Base-by-base conservation (phyloP, 2,797 vertebrate genomes). In the Chloroceryle inda region DNA sequence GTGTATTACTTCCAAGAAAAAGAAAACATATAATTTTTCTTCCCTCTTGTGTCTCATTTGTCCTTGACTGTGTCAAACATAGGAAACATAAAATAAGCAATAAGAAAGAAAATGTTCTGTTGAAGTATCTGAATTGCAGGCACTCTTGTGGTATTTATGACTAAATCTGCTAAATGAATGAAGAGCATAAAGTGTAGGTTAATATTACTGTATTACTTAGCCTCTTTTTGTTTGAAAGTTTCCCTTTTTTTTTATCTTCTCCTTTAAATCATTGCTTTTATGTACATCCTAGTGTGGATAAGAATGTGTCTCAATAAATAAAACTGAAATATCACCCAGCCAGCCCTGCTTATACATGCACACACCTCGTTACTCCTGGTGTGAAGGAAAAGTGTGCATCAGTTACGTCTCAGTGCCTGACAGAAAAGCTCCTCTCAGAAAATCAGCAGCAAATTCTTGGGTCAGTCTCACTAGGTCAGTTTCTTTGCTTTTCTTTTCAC, bases 1-100 rank as follows among this genome's bases (percentile, higher is more conserved):
- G 26, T 38, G 21, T 85, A 53, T 29, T 72, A 10, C 61, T 89
- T 94, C 85, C 82, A 91, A 96, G 69, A 80, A 88, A 88, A 95
- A 92, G 59, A 82, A 74, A 64, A 76, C 26, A 5, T 69, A 1
- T 18, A 5, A 5, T 31, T 68, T 83, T 92, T 83, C 61, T 89
- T 85, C 52, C 29, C 75, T 74, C 49, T 81, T 63, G 64, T 61
- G 68, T 92, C 68, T 19, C 42, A 31, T 94, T 96, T 88, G 23
- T 89, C 61, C 14, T 64, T 77, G 27, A 11, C 40, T 83, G 6
- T 86, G 62, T 80, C 68, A 94, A 68, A 61, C 44, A 35, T 7
- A 47, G 58, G 47, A 33, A 83, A 87, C 52, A 63, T 85, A 79
- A 94, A 92, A 69, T 82, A 91, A 91, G 17, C 67, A 85, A 1